Evolutionary conservation across 2,888 invertebrate species (phyloP), one percentile per base, ranked within the genome.

Genomic region (Pristionchus mayeri): DNA sequence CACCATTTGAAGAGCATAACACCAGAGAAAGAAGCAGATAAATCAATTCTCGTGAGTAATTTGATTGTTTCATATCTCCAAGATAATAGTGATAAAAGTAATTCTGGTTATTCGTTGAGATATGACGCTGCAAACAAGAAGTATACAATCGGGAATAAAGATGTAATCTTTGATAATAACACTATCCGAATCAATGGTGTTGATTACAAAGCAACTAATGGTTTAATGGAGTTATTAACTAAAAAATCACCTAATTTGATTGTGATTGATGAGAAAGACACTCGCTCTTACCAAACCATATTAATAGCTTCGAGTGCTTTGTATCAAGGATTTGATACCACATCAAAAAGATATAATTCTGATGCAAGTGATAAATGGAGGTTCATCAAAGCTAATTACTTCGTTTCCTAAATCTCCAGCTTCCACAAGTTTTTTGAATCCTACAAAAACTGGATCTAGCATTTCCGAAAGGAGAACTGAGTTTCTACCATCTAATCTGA

Each of bases 281-380:
- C 76, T 76, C 44, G 85, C 82, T 84, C 82, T 63, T 88, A 88
- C 85, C 84, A 63, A 82, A 79, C 87, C 54, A 88, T 88, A n/a
- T 85, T 88, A 85, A 7, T 87, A n/a, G 86, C 85, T 40, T 88
- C 88, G 16, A 44, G 88, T 86, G 88, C 88, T 30, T 54, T 88
- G 63, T 88, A 88, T 84, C 87, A 88, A 79, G 75, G 71, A 48
- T 88, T 88, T 86, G 86, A 88, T 85, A 86, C 84, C 81, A 84
- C 37, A 24, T 27, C 48, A 63, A 88, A 87, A 86, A 86, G 86
- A 85, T 88, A 87, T 85, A 88, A 88, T 88, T 57, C 88, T 76
- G 88, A 88, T 88, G 44, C 88, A 52, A 88, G 87, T 87, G 87
- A 88, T 86, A 88, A 88, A 84, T 88, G 88, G 87, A 88, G 86